Evolutionary conservation across 1,140 invertebrate species (phyloP).

Genomic region (Thaumetopoea pityocampa): DNA sequence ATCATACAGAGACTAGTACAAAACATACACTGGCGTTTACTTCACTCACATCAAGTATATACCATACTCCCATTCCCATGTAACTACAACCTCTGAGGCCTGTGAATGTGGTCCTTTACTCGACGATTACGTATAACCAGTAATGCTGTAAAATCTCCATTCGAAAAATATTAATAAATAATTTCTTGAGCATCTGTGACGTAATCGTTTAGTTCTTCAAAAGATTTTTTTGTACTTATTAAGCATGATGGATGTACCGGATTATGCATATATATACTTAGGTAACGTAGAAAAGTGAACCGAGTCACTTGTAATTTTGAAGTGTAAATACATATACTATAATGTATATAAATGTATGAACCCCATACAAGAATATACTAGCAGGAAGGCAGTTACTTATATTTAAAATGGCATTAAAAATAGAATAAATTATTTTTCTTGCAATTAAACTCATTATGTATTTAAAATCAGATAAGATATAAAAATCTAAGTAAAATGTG

Average conservation of each 20-base stretch:
- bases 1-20: slow-evolving; percentile 65
- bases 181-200: slow-evolving; percentile 6
- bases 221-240: slow-evolving; percentile 36
- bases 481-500: no score
- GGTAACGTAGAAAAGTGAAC: no score
- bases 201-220: slow-evolving; percentile 38
- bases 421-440: no score
- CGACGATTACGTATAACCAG: slow-evolving; percentile 46
- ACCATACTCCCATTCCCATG: slow-evolving; percentile 58
- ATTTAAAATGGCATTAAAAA: no score
- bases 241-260: slow-evolving; percentile 39
- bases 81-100: slow-evolving; percentile 45
- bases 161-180: not conserved
- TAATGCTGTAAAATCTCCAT: slow-evolving; percentile 6
- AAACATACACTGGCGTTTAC: slow-evolving; percentile 65
- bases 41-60: slow-evolving; percentile 66
- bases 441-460: no score
- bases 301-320: no score
- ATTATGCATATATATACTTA: slow-evolving; percentile 7
- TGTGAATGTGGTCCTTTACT: slow-evolving; percentile 59
- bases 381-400: no score
- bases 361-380: no score
- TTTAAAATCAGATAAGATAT: no score
- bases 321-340: no score
- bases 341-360: no score